A percentile compares a stretch with the other conserved stretches of the same genome.
Evolutionary conservation across 2,888 invertebrate genomes (phyloP).

Genomic region (Mythimna lalbum): DNA sequence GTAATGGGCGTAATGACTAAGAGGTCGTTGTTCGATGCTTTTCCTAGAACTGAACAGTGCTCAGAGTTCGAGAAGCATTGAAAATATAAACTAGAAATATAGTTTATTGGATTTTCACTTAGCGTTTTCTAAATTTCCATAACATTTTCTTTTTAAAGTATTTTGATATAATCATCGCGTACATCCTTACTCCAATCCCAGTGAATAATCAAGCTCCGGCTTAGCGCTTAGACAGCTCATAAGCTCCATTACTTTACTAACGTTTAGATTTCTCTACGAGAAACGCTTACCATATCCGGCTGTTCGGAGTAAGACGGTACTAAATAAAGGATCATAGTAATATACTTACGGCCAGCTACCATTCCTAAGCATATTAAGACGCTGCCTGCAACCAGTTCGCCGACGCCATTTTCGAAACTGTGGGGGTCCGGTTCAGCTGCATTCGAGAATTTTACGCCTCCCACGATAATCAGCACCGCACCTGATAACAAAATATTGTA

Average conservation of each 20-base stretch:
- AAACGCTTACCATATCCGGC: not conserved
- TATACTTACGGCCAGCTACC: slow-evolving; percentile 89
- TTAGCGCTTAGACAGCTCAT: slow-evolving; percentile 14
- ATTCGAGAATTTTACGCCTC: slow-evolving; percentile 91
- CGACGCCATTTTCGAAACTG: slow-evolving; percentile 82
- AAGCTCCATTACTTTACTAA: slow-evolving; percentile 10
- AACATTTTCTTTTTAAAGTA: no score
- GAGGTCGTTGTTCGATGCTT: slow-evolving; percentile 20
- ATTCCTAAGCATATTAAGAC: slow-evolving; percentile 92
- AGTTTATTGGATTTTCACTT: not conserved
- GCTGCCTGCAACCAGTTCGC: slow-evolving; percentile 92
- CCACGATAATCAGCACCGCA: slow-evolving; percentile 92
- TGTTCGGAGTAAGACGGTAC: slow-evolving; percentile 17
- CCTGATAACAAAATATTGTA: slow-evolving; percentile 76
- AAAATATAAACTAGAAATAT: not conserved
- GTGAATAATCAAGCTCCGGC: slow-evolving; percentile 3
- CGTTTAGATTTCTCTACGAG: slow-evolving; percentile 15
- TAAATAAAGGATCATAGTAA: slow-evolving; percentile 26
- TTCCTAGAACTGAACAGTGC: slow-evolving; percentile 6
- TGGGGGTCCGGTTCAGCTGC: slow-evolving; percentile 82
- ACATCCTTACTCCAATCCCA: not conserved
- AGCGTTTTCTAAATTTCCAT: not conserved
- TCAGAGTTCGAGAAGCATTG: not conserved
- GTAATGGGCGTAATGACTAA: slow-evolving; percentile 37
- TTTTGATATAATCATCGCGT: slow-evolving; percentile 8